Conservation (phyloP, 2,888 invertebrate species). For the Caenorhabditis panamensis region DNA sequence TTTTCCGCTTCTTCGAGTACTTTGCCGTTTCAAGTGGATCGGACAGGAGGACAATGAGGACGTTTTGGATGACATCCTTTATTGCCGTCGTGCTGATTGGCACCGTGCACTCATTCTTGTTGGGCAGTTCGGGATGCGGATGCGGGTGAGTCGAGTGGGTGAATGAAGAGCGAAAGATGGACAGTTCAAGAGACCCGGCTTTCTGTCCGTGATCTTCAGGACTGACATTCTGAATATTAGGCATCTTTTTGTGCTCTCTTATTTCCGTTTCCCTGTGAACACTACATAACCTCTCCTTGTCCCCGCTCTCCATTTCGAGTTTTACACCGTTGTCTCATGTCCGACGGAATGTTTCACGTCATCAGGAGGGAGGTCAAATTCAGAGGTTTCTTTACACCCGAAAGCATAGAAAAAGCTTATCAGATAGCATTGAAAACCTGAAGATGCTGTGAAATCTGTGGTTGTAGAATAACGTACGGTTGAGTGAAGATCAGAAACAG, state of each 20-base stretch:
- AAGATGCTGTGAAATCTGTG: background rate
- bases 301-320: background rate
- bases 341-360: slow-evolving; percentile 6
- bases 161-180: background rate
- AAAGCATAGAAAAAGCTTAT: background rate
- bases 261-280: background rate
- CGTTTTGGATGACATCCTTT: slow-evolving; percentile 3
- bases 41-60: slow-evolving; percentile 5
- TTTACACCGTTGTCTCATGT: background rate
- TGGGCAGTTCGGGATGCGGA: slow-evolving; percentile 40
- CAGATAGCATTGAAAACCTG: slow-evolving; percentile 10
- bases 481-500: background rate
- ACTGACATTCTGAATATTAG: too few species aligned
- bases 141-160: slow-evolving; percentile 38
- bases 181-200: too few species aligned
- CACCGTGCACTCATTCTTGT: slow-evolving; percentile 30
- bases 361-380: slow-evolving; percentile 6
- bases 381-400: slow-evolving; percentile 9
- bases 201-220: too few species aligned
- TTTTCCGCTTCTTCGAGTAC: slow-evolving; percentile 1
- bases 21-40: slow-evolving; percentile 4
- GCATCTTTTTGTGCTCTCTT: too few species aligned
- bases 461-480: background rate
- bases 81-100: slow-evolving; percentile 21
- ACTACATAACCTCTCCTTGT: background rate